Evolutionary conservation across 2,113 vertebrate species (phyloP).

Genomic region (Melierax canorus): DNA sequence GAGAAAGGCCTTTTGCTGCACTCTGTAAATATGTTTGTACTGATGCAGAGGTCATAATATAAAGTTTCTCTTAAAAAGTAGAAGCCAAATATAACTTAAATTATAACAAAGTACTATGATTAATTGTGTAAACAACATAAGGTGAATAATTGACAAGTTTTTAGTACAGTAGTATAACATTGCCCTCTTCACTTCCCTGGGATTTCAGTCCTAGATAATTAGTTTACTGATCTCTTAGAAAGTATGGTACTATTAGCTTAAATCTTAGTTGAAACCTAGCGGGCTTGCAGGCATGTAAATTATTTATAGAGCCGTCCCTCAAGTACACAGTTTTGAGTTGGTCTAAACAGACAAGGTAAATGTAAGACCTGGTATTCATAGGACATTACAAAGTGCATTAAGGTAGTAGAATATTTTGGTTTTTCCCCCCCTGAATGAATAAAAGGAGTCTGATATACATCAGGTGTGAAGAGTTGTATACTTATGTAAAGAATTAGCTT

Average conservation of each 20-base stretch:
- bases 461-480: background rate
- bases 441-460: background rate
- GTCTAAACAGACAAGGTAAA: background rate
- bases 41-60: background rate
- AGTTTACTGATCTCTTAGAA: background rate
- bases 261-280: background rate
- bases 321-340: background rate
- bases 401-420: too few relatives aligned
- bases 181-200: background rate
- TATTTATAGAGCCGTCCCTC: background rate
- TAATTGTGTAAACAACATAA: background rate
- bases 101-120: background rate
- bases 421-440: background rate
- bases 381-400: rapidly evolving
- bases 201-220: background rate
- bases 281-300: background rate
- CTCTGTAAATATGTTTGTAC: background rate
- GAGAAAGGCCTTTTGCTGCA: background rate
- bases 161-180: background rate
- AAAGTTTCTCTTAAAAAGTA: background rate
- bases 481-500: background rate
- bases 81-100: background rate
- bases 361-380: background rate
- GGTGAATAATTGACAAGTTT: background rate
- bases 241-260: background rate